These are phyloP conservation scores for Propithecus deckenii DNA, from an alignment of 2,797 vertebrate genomes.

Conservation along the genomic window DNA sequence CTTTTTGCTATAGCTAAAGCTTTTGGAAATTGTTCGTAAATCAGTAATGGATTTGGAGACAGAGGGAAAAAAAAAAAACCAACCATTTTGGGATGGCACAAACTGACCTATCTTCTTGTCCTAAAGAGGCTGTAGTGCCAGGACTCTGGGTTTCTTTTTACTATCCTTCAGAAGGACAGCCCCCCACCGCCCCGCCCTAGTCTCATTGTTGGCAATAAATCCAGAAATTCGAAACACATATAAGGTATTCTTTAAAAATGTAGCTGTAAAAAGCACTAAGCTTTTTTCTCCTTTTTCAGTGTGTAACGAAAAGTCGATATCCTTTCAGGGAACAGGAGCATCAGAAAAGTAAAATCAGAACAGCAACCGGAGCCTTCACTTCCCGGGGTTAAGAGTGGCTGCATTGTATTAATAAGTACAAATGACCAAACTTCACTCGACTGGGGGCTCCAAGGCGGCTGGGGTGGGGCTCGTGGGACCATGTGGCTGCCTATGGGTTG, in stretches of 20 bases:
- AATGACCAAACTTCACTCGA: background rate
- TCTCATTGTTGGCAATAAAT: background rate
- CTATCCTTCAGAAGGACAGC: background rate
- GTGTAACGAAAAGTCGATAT: background rate
- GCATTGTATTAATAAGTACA: background rate
- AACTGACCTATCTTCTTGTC: background rate
- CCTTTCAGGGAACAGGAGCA: background rate
- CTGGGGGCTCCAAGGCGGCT: fast-evolving
- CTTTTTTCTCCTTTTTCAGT: background rate
- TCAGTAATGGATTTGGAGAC: conserved; percentile 25
- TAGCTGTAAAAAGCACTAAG: background rate
- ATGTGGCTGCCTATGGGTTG: background rate
- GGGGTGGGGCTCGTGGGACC: background rate
- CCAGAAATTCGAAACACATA: background rate
- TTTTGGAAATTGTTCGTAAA: background rate
- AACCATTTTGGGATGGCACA: background rate
- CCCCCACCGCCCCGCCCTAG: too few relatives aligned
- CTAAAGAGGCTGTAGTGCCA: background rate
- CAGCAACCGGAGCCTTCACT: background rate
- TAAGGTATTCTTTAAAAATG: background rate
- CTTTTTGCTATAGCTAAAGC: conserved; percentile 10
- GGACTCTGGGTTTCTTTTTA: background rate
- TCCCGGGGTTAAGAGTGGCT: background rate
- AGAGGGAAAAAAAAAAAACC: background rate
- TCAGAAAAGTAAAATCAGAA: background rate